Evolutionary conservation across 2,797 vertebrate species (phyloP).

Genomic region (Adrianichthys oophorus): DNA sequence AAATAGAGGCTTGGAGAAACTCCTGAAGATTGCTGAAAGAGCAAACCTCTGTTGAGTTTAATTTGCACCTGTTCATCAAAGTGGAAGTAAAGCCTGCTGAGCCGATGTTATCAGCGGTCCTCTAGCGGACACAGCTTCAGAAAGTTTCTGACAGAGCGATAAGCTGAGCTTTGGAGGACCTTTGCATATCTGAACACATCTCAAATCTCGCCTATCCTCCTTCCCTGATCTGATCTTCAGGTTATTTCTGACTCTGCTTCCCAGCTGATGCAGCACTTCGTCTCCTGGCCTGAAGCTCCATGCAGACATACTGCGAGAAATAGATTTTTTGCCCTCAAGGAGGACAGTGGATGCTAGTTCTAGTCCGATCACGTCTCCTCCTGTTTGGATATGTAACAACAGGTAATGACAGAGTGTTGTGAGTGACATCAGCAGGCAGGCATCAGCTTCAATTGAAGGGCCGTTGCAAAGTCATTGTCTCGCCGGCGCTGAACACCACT

Average conservation of each 20-base stretch:
- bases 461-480: slow-evolving; percentile 18
- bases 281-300: not conserved
- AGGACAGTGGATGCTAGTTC: no score
- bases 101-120: not conserved
- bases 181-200: slow-evolving; percentile 35
- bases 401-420: slow-evolving; percentile 32
- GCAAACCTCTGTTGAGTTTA: no score
- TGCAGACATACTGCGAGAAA: no score
- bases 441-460: slow-evolving; percentile 34
- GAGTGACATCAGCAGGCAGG: slow-evolving; percentile 22
- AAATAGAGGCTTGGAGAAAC: no score
- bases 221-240: slow-evolving; percentile 9
- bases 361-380: no score
- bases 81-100: no score
- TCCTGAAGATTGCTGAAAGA: no score
- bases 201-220: slow-evolving; percentile 1
- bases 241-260: slow-evolving; percentile 11
- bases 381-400: no score
- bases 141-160: not conserved
- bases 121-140: not conserved
- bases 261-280: not conserved
- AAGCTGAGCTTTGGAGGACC: slow-evolving; percentile 1
- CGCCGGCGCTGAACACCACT: not conserved
- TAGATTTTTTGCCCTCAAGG: no score
- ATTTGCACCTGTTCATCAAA: no score